These are phyloP conservation scores for Limnephilus lunatus DNA, from an alignment of 2,888 invertebrate genomes.

Conservation along the genomic window DNA sequence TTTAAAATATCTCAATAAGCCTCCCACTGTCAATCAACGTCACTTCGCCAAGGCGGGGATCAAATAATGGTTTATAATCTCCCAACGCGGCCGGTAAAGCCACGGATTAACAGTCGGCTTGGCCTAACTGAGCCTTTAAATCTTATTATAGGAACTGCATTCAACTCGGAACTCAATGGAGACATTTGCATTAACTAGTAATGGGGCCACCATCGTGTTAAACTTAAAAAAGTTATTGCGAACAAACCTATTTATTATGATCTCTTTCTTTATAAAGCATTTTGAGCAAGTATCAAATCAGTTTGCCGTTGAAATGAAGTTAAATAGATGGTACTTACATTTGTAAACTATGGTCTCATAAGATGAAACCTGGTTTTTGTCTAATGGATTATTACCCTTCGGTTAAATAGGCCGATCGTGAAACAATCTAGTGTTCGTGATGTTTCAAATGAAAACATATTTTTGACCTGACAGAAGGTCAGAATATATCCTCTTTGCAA, in stretches of 20 bases:
- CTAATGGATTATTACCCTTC: background rate
- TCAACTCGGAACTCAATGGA: slow-evolving; percentile 4
- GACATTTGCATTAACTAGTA: background rate
- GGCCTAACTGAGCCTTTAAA: background rate
- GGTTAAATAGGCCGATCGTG: background rate
- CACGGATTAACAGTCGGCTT: background rate
- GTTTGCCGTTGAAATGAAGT: background rate
- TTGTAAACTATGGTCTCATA: background rate
- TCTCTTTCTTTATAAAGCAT: background rate
- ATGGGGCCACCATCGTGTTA: background rate
- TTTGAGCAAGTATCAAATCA: background rate
- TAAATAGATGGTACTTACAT: background rate
- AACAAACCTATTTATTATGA: background rate
- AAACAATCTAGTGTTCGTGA: too few relatives aligned
- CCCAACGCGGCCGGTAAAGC: background rate
- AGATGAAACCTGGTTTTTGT: background rate
- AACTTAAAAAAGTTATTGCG: background rate
- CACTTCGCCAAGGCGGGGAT: slow-evolving; percentile 26
- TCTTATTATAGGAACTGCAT: background rate
- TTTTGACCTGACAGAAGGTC: too few relatives aligned
- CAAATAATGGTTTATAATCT: background rate
- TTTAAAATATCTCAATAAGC: slow-evolving; percentile 35
- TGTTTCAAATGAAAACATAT: background rate
- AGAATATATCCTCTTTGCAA: too few relatives aligned
- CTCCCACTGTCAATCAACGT: slow-evolving; percentile 34